Evolutionary conservation across 2,888 invertebrate genomes (phyloP).

Genomic region (Barypeithes pellucidus): DNA sequence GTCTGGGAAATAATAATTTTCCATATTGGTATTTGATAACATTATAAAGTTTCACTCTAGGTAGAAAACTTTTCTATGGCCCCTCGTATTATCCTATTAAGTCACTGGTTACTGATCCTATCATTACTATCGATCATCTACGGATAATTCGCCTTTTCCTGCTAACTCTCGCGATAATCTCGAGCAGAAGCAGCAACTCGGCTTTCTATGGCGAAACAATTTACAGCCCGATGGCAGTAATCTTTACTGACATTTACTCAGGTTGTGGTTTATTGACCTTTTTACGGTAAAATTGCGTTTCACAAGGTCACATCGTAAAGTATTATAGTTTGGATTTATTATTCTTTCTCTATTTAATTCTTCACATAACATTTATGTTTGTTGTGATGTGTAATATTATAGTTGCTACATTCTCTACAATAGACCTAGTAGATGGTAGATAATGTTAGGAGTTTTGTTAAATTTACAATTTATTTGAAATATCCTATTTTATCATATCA

Average conservation of each 20-base stretch:
- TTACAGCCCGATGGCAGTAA: slow-evolving; percentile 45
- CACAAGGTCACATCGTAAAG: slow-evolving; percentile 44
- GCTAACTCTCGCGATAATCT: slow-evolving; percentile 30
- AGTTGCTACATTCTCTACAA: neutral
- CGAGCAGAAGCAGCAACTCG: slow-evolving; percentile 30
- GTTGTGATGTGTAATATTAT: neutral
- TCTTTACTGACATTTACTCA: slow-evolving; percentile 53
- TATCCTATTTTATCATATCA: too few species aligned
- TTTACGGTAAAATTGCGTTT: slow-evolving; percentile 54
- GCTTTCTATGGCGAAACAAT: slow-evolving; percentile 40
- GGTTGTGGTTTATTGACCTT: slow-evolving; percentile 52
- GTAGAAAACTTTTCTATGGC: too few species aligned
- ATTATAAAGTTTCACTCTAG: too few species aligned
- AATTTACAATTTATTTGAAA: too few species aligned
- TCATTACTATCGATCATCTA: slow-evolving; percentile 4
- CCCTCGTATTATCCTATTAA: too few species aligned
- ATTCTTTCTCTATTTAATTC: slow-evolving; percentile 1
- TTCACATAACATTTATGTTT: neutral
- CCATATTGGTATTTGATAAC: too few species aligned
- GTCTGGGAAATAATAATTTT: too few species aligned
- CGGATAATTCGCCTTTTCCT: slow-evolving; percentile 39
- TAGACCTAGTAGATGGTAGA: too few species aligned
- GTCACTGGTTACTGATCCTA: too few species aligned
- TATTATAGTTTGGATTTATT: slow-evolving; percentile 4
- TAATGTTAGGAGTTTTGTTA: too few species aligned